Evolutionary conservation across 2,113 vertebrate genomes (phyloP).

Genomic region (Felis catus): F.catus_Fca126_mat1.0 CM031416.1:63132001-63132500

Average conservation of each 20-base stretch:
- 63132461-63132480: neutral
- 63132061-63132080: neutral
- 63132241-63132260: neutral
- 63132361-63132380: neutral
- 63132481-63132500: neutral
- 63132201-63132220: neutral
- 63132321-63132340: neutral
- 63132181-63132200: neutral
- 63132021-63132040: neutral
- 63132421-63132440: neutral
- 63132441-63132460: neutral
- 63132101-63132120: neutral
- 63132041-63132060: neutral
- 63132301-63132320: neutral
- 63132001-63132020: neutral
- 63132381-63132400: neutral
- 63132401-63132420: neutral
- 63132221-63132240: neutral
- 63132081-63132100: neutral
- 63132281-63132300: neutral
- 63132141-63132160: neutral
- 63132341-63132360: neutral
- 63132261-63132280: neutral
- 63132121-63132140: neutral
- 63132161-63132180: neutral